phyloP scores from a whole-genome alignment of 2,888 invertebrate species.

The Platycnemis pennipes region DNA sequence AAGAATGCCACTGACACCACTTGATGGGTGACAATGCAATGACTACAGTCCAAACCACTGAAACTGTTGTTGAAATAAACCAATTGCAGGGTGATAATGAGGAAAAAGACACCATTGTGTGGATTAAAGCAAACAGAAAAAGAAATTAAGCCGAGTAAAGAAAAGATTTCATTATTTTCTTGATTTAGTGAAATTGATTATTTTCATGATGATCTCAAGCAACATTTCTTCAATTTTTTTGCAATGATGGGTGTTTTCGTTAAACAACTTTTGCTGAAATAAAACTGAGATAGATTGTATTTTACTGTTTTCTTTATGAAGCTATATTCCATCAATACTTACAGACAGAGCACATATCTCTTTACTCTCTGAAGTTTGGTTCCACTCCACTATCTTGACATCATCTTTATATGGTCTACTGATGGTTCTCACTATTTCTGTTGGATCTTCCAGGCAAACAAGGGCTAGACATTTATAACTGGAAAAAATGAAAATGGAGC shows the following conservation, averaged over 20 bases:
- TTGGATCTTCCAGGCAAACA: constrained; percentile 87
- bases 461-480: constrained; percentile 90
- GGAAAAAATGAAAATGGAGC: constrained; percentile 71
- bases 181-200: too few relatives aligned
- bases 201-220: too few relatives aligned
- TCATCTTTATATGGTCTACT: constrained; percentile 95
- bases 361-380: constrained; percentile 88
- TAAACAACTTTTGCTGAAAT: too few relatives aligned
- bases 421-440: constrained; percentile 87
- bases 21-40: too few relatives aligned
- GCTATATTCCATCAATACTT: constrained; percentile 76
- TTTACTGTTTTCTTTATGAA: not conserved
- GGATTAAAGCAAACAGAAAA: too few relatives aligned
- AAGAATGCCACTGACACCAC: too few relatives aligned
- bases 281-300: not conserved
- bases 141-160: too few relatives aligned
- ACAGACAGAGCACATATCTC: constrained; percentile 94
- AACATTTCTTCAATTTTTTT: not conserved
- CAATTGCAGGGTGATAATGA: too few relatives aligned
- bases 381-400: constrained; percentile 96
- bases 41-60: too few relatives aligned
- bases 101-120: too few relatives aligned
- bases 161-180: too few relatives aligned
- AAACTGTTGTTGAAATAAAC: too few relatives aligned
- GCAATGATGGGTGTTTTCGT: not conserved